Base-by-base conservation (phyloP, 23 tunicate genomes). In the Corella eumyota region DNA sequence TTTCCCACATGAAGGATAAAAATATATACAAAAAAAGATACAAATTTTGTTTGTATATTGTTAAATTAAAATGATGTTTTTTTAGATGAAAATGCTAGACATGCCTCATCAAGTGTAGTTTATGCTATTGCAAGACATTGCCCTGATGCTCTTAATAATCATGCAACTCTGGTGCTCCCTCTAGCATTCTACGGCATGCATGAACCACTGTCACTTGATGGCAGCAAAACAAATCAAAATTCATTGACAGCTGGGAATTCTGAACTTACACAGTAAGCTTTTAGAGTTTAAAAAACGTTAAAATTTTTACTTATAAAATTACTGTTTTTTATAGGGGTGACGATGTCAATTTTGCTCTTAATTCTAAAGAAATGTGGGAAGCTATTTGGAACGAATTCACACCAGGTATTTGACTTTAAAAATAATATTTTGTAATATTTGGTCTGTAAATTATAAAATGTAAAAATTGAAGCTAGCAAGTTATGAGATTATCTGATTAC, bases 331-430 rank as follows among this genome's bases (percentile, higher is more conserved):
- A 21, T 51, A 69, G 74, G 34, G 64, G 51, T 24, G 74, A 69
- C 26, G 74, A 69, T 34, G 64, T 55, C 22, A 69, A 50, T 32
- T 71, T 71, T 46, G 77, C 61, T 38, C 30, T 71, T 36, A 15
- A 34, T 21, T 29, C 73, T 30, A 30, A 31, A 25, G 73, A 67
- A 24, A 77, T 86, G 56, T 86, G 75, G 75, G 61, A 71, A 45
- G 76, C 77, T 13, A 44, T 86, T 30, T 86, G 95, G 95, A 67
- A 65, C 25, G 95, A 86, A 36, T 86, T 86, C 40, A 86, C 95
- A 7, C 95, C 95, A 60, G 85, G 94, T 66, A 58, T n/a, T n/a
- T n/a, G 24, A 52, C 11, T 2, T 66, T 24, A 6, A 25, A 4
- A 17, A 9, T 47, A 6, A n/a, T n/a, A n/a, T n/a, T n/a, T n/a